Conservation (phyloP, 1,140 invertebrate species). For the Psix sp. region DNA sequence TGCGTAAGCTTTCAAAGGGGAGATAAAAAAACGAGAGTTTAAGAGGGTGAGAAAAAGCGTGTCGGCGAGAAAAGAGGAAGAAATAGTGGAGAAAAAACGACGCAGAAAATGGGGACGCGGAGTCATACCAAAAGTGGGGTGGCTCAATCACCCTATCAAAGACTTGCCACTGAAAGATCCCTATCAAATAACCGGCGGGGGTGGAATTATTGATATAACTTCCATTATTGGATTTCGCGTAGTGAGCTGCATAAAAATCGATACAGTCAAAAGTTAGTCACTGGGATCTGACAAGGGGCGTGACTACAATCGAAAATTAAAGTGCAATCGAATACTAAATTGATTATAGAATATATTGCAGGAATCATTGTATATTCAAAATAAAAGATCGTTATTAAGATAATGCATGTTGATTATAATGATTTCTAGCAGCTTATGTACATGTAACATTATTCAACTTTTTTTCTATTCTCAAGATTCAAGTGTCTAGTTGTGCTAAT, state of each 20-base stretch:
- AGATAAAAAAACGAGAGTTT: constrained; percentile 49
- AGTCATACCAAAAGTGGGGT: constrained; percentile 49
- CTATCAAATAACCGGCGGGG: constrained; percentile 69
- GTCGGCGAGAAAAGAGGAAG: constrained; percentile 36
- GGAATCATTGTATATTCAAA: too few relatives aligned
- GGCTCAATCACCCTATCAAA: constrained; percentile 68
- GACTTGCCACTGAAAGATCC: constrained; percentile 68
- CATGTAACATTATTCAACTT: constrained; percentile 56
- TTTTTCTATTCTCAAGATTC: constrained; percentile 37
- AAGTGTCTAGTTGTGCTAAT: constrained; percentile 40
- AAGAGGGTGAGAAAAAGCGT: constrained; percentile 40
- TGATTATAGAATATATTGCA: too few relatives aligned
- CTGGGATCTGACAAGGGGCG: too few relatives aligned
- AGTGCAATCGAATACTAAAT: too few relatives aligned
- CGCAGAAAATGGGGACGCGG: constrained; percentile 10
- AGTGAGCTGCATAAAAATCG: constrained; percentile 60
- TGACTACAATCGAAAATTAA: too few relatives aligned
- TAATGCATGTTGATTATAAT: too few relatives aligned
- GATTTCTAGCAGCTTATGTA: constrained; percentile 19
- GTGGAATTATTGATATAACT: constrained; percentile 69
- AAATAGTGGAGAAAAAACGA: constrained; percentile 31
- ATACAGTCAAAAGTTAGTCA: constrained; percentile 34
- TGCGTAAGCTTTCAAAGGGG: constrained; percentile 43
- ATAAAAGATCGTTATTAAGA: too few relatives aligned
- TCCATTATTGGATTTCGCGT: constrained; percentile 66